phyloP scores from a whole-genome alignment of 2,113 vertebrate genomes.

The Brachionichthys hirsutus region DNA sequence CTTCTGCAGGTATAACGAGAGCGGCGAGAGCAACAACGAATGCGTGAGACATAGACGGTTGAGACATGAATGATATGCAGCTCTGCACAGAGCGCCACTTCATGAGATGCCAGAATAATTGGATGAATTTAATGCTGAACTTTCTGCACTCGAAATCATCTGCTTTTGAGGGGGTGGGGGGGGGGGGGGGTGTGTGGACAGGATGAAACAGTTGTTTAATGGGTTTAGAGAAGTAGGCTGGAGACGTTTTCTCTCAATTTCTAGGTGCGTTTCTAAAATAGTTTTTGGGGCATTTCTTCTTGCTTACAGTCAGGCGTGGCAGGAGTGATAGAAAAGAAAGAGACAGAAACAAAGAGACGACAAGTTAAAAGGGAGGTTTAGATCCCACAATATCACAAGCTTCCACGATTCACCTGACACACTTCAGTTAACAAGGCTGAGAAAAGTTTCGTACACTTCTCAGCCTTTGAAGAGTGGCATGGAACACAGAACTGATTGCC shows the following conservation, averaged over 20 bases:
- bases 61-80: conserved; percentile 40
- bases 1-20: conserved; percentile 9
- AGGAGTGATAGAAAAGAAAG: conserved; percentile 1
- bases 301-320: not conserved
- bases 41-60: conserved; percentile 15
- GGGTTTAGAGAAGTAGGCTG: not conserved
- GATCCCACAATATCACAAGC: not conserved
- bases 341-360: not conserved
- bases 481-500: conserved; percentile 9
- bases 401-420: conserved; percentile 15
- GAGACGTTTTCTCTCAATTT: not conserved
- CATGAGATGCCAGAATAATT: conserved; percentile 31
- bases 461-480: conserved; percentile 3
- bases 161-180: not conserved
- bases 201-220: conserved; percentile 12
- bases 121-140: conserved; percentile 28
- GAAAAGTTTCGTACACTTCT: conserved; percentile 15
- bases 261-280: conserved; percentile 20
- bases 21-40: not conserved
- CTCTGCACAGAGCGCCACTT: conserved; percentile 13
- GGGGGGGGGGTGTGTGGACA: not conserved
- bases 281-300: conserved; percentile 31
- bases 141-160: conserved; percentile 12
- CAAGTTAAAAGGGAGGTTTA: conserved; percentile 25
- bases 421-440: conserved; percentile 23